Conservation (phyloP, 2,888 invertebrate species). For the Ophion obscuratus region DNA sequence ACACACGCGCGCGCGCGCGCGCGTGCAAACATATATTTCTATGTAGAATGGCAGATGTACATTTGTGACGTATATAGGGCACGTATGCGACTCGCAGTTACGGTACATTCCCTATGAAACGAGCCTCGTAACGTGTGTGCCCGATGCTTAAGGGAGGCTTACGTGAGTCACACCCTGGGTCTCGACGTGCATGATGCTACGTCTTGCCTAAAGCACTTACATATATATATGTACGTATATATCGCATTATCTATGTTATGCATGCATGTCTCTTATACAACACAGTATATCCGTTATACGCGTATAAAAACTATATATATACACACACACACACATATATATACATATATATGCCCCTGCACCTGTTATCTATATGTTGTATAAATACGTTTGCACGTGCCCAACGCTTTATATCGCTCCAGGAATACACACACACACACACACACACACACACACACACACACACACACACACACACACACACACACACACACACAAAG, state of each 20-base stretch:
- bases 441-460: too few relatives aligned
- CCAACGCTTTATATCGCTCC: conserved; percentile 28
- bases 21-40: neutral
- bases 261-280: conserved; percentile 41
- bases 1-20: too few relatives aligned
- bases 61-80: conserved; percentile 24
- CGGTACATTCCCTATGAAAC: conserved; percentile 49
- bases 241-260: conserved; percentile 17
- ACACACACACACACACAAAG: too few relatives aligned
- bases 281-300: conserved; percentile 14
- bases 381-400: conserved; percentile 49
- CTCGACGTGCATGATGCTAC: conserved; percentile 4
- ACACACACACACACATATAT: neutral
- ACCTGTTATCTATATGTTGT: conserved; percentile 42
- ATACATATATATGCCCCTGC: conserved; percentile 9
- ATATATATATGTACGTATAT: neutral
- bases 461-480: too few relatives aligned
- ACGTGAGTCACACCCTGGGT: conserved; percentile 30
- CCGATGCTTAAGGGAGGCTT: conserved; percentile 32
- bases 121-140: conserved; percentile 45
- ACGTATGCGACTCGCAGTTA: conserved; percentile 20
- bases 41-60: neutral
- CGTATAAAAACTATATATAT: neutral
- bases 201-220: conserved; percentile 34
- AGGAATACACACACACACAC: neutral